These are phyloP conservation scores for Limonius californicus DNA, from an alignment of 1,140 invertebrate genomes.

Conservation along the genomic window DNA sequence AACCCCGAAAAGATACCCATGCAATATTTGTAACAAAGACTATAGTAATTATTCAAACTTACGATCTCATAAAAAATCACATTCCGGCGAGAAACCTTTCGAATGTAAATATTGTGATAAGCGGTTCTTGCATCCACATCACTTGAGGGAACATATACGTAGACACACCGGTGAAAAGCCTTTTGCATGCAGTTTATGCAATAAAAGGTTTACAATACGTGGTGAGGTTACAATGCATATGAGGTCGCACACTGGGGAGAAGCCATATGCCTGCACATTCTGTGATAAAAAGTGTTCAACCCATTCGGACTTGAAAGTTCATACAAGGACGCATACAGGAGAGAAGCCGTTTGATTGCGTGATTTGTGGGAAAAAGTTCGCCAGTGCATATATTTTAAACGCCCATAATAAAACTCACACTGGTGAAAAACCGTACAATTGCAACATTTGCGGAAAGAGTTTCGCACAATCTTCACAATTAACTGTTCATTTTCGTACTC, in stretches of 20 bases:
- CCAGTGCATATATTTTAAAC: constrained; percentile 50
- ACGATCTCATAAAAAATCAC: constrained; percentile 44
- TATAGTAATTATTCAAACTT: constrained; percentile 43
- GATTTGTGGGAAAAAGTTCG: constrained; percentile 52
- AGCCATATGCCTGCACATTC: constrained; percentile 55
- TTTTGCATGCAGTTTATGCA: constrained; percentile 54
- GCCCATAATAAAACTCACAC: constrained; percentile 52
- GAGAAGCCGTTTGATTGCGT: constrained; percentile 55
- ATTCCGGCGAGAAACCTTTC: constrained; percentile 47
- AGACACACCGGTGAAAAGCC: constrained; percentile 59
- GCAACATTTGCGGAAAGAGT: constrained; percentile 63
- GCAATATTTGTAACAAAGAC: constrained; percentile 38
- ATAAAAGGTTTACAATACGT: constrained; percentile 64
- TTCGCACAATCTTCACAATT: constrained; percentile 64
- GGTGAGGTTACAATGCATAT: constrained; percentile 58
- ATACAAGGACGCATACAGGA: constrained; percentile 57
- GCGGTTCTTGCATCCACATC: constrained; percentile 42
- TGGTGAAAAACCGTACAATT: constrained; percentile 59
- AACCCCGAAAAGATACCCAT: constrained; percentile 29
- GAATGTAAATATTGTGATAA: constrained; percentile 49
- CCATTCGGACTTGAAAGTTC: constrained; percentile 48
- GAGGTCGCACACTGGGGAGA: constrained; percentile 57
- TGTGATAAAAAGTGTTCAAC: constrained; percentile 47
- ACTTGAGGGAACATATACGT: constrained; percentile 50
- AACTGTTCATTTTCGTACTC: constrained; percentile 55